Evolutionary conservation across 2,797 vertebrate species (phyloP), one percentile per base, ranked within the genome.

Genomic region (Hydrolagus colliei): DNA sequence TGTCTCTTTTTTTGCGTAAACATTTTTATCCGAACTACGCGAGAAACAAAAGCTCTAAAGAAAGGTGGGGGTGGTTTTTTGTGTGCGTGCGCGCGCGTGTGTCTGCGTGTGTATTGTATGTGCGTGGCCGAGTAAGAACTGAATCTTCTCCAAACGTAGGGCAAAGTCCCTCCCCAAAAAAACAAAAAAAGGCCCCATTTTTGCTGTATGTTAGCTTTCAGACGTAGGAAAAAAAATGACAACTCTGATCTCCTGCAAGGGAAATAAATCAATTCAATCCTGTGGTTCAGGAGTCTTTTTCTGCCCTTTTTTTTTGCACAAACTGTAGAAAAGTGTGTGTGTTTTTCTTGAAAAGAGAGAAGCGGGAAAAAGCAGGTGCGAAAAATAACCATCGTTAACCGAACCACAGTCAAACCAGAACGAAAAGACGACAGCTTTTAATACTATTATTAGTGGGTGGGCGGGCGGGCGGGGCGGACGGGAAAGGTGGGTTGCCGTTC

Each of bases 341-440:
- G 92, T 91, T 90, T 63, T 71, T 91, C 93, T 93, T 91, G 93
- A 93, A 94, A 93, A 95, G 96, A 94, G 93, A 96, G 95, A 96
- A 95, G 95, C 94, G 93, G 93, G 27, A 96, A 92, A 91, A 93
- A 97, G 96, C 96, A 97, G 41, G 96, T 92, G 91, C 16, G 41
- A 96, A 96, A 95, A 95, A 95, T 94, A 97, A 95, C 95, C 94
- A 95, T 97, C 95, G 96, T 96, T 95, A 94, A 86, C 89, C 93
- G 95, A 96, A 96, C 95, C 96, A 96, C 96, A 96, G 94, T 95
- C 95, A 97, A 97, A 96, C 95, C 96, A 94, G 94, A 96, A 96
- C 65, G 68, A 68, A 84, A 52, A 52, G 41, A 52, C 41, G 2
- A 52, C 41, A 52, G 41, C 41, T 52, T 52, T 52, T 52, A 52